Evolutionary conservation across 2,113 vertebrate genomes (phyloP), one percentile per base, ranked within the genome.

Genomic region (Heterocephalus glaber): DNA sequence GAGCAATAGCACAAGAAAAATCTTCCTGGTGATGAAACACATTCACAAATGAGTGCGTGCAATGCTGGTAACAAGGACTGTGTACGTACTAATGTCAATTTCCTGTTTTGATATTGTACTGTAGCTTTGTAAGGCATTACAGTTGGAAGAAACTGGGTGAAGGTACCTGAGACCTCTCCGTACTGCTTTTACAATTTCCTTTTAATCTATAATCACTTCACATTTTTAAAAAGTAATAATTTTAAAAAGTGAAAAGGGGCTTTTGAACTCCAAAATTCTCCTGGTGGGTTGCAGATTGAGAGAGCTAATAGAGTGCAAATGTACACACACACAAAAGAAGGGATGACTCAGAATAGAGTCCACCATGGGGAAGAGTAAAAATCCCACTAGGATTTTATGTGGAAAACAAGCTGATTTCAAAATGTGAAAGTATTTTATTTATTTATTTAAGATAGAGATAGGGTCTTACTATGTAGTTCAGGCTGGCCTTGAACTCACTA

Each of bases 211-310:
- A 83, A 83, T 83, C 8, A 72, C 33, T 72, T 92, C 49, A 60
- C 35, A 83, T 66, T 52, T 60, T 72, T 19, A n/a, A n/a, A 68
- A 92, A 52, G 33, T 56, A 79, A 76, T 54, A 35, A 76, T 52
- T 84, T 72, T 74, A 47, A 92, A 63, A 47, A 60, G 68, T 49
- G 35, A 60, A 24, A 84, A 84, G 44, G 38, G 19, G 24, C 7
- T 56, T 92, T 70, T 92, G 56, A 74, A 63, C 44, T 58, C 58
- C 68, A 63, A 85, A 85, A 63, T 92, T 72, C 54, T 92, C 47
- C 56, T 76, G 44, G 44, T n/a, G 54, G 44, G 35, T 61, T 65
- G 17, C 70, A 76, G n/a, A 49, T 33, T 41, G n/a, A 65, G 58
- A 92, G 83, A 77, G 41, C n/a, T 28, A 84, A 17, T 83, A n/a